phyloP scores from a whole-genome alignment of 2,113 vertebrate genomes.

The Leucoraja erinaceus region DNA sequence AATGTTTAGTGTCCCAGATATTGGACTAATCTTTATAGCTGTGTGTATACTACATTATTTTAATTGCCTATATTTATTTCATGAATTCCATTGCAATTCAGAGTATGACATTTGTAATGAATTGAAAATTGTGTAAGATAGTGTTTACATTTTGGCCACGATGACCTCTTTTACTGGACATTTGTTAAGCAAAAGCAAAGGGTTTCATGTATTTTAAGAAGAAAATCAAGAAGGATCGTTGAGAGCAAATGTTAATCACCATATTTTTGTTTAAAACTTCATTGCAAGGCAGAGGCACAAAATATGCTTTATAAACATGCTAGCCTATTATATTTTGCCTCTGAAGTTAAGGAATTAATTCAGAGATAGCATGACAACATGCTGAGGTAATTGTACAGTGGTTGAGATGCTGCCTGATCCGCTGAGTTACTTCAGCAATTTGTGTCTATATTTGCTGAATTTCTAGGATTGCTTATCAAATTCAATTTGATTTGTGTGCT shows the following conservation, averaged over 20 bases:
- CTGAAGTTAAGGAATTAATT: too few species aligned
- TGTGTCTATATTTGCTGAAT: too few species aligned
- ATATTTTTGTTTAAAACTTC: not conserved
- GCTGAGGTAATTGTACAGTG: too few species aligned
- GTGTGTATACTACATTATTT: not conserved
- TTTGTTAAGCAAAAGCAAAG: not conserved
- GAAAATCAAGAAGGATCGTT: not conserved
- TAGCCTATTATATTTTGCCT: too few species aligned
- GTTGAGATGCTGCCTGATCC: too few species aligned
- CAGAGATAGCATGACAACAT: too few species aligned
- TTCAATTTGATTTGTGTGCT: not conserved
- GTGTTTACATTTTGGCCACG: not conserved
- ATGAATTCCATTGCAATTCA: not conserved
- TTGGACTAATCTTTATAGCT: not conserved
- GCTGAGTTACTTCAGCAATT: too few species aligned
- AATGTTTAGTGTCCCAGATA: too few species aligned
- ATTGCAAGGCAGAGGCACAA: too few species aligned
- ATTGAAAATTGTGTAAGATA: not conserved
- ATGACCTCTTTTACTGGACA: not conserved
- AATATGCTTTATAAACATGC: too few species aligned
- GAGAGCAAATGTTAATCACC: not conserved
- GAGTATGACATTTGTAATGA: not conserved
- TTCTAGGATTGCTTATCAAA: slow-evolving; percentile 31
- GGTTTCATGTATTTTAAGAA: not conserved
- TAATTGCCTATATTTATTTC: not conserved